Evolutionary conservation across 2,113 vertebrate genomes (phyloP).

Genomic region (Sapajus apella): DNA sequence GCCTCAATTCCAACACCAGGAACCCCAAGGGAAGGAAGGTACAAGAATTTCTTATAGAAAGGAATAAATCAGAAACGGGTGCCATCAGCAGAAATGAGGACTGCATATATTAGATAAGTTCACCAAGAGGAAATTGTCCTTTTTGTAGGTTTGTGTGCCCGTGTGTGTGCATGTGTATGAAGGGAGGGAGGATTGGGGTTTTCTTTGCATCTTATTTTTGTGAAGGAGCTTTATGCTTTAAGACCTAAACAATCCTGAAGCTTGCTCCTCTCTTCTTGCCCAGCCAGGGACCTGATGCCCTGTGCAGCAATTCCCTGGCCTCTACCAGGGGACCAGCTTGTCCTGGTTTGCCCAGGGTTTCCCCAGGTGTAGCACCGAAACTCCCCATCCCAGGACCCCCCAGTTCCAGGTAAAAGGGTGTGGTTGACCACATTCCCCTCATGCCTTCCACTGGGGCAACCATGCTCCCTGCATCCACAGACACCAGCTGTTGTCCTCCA

Average conservation of each 20-base stretch:
- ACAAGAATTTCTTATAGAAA: background rate
- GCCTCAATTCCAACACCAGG: background rate
- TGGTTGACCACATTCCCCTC: too few species aligned
- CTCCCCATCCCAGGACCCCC: background rate
- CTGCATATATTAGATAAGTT: background rate
- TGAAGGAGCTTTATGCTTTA: background rate
- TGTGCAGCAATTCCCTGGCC: background rate
- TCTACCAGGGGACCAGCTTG: background rate
- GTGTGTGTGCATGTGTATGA: background rate
- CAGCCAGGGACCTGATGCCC: background rate
- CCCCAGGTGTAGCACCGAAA: background rate
- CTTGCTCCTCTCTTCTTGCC: background rate
- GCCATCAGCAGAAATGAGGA: background rate
- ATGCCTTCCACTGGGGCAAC: background rate
- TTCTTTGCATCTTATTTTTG: background rate
- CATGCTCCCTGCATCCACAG: accelerated
- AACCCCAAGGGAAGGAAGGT: background rate
- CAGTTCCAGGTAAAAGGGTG: background rate
- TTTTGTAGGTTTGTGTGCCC: background rate
- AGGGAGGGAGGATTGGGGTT: background rate
- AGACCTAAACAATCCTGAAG: background rate
- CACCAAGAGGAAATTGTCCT: background rate
- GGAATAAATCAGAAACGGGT: background rate
- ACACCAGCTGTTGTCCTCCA: too few species aligned
- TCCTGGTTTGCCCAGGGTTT: background rate